A percentile compares a stretch with the other conserved stretches of the same genome.
These are phyloP conservation scores for Columba guinea DNA, from an alignment of 2,797 vertebrate genomes.

Conservation along the genomic window DNA sequence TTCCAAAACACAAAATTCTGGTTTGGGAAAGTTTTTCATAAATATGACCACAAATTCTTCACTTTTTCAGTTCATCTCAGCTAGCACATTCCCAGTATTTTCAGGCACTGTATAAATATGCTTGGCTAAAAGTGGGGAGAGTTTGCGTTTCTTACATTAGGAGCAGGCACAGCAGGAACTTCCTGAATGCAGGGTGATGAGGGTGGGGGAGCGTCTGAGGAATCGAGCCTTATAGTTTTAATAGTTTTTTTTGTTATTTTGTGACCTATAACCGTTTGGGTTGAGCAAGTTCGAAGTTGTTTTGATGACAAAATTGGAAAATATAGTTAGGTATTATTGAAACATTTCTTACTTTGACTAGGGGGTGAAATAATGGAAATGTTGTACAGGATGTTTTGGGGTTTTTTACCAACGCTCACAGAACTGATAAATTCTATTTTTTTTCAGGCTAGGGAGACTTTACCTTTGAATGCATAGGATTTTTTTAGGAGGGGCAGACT, in stretches of 20 bases:
- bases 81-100: not conserved
- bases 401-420: not conserved
- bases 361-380: not conserved
- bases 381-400: not conserved
- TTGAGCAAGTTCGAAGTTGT: not conserved
- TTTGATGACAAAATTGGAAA: not conserved
- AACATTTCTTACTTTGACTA: not conserved
- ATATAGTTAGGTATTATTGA: not conserved
- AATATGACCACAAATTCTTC: not conserved
- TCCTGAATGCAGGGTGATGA: not conserved
- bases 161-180: not conserved
- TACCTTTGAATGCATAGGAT: not conserved
- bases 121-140: not conserved
- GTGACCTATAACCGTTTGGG: not conserved
- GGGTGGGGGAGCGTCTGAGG: not conserved
- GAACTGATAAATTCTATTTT: not conserved
- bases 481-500: not conserved
- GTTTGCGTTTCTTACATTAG: not conserved
- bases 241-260: not conserved
- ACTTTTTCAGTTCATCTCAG: not conserved
- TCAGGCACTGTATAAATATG: not conserved
- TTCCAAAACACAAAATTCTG: not conserved
- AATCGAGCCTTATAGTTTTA: not conserved
- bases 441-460: not conserved
- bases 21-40: not conserved